Percentiles rank a stretch among this genome's conserved stretches.
These are phyloP conservation scores for Chrysopilus asiliformis DNA, from an alignment of 2,888 invertebrate genomes.

Conservation along the genomic window DNA sequence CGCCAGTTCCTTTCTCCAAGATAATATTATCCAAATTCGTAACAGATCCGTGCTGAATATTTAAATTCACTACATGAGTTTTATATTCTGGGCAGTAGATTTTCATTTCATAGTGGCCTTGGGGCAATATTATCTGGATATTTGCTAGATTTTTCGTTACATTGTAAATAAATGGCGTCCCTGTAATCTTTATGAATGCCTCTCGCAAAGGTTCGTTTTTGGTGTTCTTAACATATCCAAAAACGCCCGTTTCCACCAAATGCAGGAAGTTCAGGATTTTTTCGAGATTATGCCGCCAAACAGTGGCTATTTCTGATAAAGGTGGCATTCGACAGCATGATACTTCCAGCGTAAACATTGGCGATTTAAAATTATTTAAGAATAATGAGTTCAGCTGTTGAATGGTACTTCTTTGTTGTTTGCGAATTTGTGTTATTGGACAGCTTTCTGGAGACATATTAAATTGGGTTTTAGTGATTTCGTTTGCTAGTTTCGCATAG, in stretches of 20 bases:
- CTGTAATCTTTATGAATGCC: slow-evolving; percentile 55
- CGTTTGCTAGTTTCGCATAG: slow-evolving; percentile 25
- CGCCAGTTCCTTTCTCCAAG: not conserved
- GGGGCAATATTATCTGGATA: slow-evolving; percentile 57
- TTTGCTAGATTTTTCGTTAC: slow-evolving; percentile 56
- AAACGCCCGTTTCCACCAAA: slow-evolving; percentile 52
- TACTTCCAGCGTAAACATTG: slow-evolving; percentile 57
- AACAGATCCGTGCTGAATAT: slow-evolving; percentile 19
- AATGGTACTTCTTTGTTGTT: slow-evolving; percentile 25
- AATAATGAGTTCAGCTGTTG: slow-evolving; percentile 45
- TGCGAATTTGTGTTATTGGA: slow-evolving; percentile 20
- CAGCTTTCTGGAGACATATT: slow-evolving; percentile 25
- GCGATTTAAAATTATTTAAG: slow-evolving; percentile 47
- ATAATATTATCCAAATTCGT: slow-evolving; percentile 20
- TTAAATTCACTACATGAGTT: slow-evolving; percentile 35
- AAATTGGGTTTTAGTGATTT: slow-evolving; percentile 27
- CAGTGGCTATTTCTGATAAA: slow-evolving; percentile 47
- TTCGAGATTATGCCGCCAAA: slow-evolving; percentile 56
- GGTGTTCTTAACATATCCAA: slow-evolving; percentile 55
- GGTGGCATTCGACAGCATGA: slow-evolving; percentile 74
- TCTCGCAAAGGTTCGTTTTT: slow-evolving; percentile 50
- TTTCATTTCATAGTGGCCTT: slow-evolving; percentile 50
- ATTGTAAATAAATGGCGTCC: slow-evolving; percentile 42
- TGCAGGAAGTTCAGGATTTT: slow-evolving; percentile 50
- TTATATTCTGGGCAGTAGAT: slow-evolving; percentile 49